Conservation (phyloP, 2,113 vertebrate species). For the human region GRCh38 chr2:202767501-202768000, state of each 20-base stretch:
- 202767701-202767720: constrained; percentile 26
- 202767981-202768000: background rate
- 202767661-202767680: constrained; percentile 47
- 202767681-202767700: constrained; percentile 63
- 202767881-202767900: background rate
- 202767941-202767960: background rate
- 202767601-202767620: background rate
- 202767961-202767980: background rate
- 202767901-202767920: constrained; percentile 1
- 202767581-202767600: constrained; percentile 28
- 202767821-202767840: background rate
- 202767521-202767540: constrained; percentile 26
- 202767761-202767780: constrained; percentile 18
- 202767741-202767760: background rate
- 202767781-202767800: constrained; percentile 18
- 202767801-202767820: background rate
- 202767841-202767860: constrained; percentile 36
- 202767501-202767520: constrained; percentile 26
- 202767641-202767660: constrained; percentile 7
- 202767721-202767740: constrained; percentile 51
- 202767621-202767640: constrained; percentile 32
- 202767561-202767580: background rate
- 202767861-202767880: background rate
- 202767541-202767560: constrained; percentile 61
- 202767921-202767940: background rate